Evolutionary conservation across 2,113 vertebrate species (phyloP).

Genomic region (Pimephales promelas): DNA sequence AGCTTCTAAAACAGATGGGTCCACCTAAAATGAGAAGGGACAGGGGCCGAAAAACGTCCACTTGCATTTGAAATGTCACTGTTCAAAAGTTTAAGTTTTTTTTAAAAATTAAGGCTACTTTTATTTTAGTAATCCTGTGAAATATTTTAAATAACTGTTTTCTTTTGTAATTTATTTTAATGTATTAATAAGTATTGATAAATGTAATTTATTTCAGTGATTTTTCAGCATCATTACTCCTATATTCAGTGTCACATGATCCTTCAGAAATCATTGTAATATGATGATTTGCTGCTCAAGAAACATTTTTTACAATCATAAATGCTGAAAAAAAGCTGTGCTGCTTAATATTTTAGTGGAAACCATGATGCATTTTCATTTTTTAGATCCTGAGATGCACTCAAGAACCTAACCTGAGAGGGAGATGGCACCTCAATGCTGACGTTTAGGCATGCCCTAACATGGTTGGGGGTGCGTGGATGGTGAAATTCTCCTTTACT

Average conservation of each 20-base stretch:
- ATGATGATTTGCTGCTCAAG: not conserved
- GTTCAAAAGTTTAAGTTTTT: not conserved
- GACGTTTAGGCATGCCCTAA: conserved; percentile 82
- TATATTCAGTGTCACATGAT: not conserved
- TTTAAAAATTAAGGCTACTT: not conserved
- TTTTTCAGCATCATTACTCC: not conserved
- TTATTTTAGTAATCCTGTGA: not conserved
- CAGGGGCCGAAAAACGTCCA: too few species aligned
- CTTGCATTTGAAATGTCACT: not conserved
- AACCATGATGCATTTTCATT: too few species aligned
- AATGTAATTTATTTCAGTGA: not conserved
- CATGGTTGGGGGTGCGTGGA: conserved; percentile 75
- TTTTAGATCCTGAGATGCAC: not conserved
- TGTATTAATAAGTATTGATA: too few species aligned
- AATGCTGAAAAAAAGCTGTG: too few species aligned
- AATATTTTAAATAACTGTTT: not conserved
- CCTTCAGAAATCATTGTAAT: not conserved
- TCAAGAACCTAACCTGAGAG: conserved; percentile 83
- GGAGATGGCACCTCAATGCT: conserved; percentile 93
- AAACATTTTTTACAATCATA: too few species aligned
- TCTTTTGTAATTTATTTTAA: too few species aligned
- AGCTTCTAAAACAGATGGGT: conserved; percentile 90
- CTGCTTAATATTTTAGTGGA: too few species aligned
- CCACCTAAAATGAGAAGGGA: conserved; percentile 77
- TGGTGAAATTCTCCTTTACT: conserved; percentile 72